These are phyloP conservation scores for Ochropacha duplaris DNA, from an alignment of 2,888 invertebrate genomes.

Conservation along the genomic window DNA sequence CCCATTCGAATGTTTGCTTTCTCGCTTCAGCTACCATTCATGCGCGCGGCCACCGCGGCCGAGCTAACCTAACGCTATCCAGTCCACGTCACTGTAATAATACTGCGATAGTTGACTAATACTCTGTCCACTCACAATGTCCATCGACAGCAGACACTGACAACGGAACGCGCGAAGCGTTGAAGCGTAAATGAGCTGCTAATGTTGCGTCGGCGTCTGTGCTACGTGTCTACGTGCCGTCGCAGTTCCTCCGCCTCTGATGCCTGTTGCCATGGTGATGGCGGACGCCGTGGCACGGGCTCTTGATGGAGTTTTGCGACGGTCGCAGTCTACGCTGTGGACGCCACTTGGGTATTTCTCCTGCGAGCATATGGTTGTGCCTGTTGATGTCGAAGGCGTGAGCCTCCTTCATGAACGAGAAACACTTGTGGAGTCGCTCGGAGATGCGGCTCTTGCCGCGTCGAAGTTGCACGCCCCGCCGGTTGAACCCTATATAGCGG, in stretches of 20 bases:
- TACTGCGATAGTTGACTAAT: constrained; percentile 83
- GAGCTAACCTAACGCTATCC: constrained; percentile 78
- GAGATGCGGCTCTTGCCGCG: constrained; percentile 66
- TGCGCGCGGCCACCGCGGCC: constrained; percentile 71
- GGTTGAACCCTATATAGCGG: constrained; percentile 86
- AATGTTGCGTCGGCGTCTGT: constrained; percentile 39
- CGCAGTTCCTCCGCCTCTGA: constrained; percentile 75
- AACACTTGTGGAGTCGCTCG: constrained; percentile 80
- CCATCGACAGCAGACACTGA: constrained; percentile 79
- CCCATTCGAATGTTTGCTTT: constrained; percentile 77
- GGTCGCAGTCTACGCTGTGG: constrained; percentile 73
- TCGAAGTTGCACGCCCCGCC: constrained; percentile 81
- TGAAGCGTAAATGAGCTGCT: constrained; percentile 77
- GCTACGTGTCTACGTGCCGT: constrained; percentile 74
- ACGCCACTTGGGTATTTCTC: constrained; percentile 69
- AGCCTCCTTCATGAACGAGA: constrained; percentile 85
- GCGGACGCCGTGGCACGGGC: constrained; percentile 69
- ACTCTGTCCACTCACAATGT: constrained; percentile 81
- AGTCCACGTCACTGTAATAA: constrained; percentile 82
- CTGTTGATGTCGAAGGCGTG: constrained; percentile 84
- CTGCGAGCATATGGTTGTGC: constrained; percentile 83
- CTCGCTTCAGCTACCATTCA: constrained; percentile 79
- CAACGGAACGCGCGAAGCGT: constrained; percentile 80
- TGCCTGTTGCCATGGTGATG: constrained; percentile 70
- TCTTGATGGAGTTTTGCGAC: constrained; percentile 67